phyloP scores from a whole-genome alignment of 2,113 vertebrate genomes.

The Heterotilapia buettikoferi region DNA sequence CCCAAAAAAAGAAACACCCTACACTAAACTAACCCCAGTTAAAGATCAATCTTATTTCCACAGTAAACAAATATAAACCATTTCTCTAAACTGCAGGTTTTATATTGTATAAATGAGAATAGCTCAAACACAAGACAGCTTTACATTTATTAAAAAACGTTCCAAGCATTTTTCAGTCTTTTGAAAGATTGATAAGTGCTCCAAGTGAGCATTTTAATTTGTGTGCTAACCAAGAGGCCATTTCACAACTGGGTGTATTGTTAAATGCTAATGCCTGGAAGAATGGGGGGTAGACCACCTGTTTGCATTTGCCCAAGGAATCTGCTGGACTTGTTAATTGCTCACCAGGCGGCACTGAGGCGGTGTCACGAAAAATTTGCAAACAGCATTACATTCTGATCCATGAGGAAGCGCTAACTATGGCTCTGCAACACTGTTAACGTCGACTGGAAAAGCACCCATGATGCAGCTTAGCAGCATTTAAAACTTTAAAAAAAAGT shows the following conservation, averaged over 20 bases:
- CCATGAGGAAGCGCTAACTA: not conserved
- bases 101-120: not conserved
- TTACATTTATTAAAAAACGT: not conserved
- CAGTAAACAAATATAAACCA: not conserved
- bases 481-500: not conserved
- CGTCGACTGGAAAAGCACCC: not conserved
- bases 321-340: constrained; percentile 82
- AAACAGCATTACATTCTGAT: not conserved
- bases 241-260: constrained; percentile 62
- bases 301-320: constrained; percentile 68
- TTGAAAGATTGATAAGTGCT: constrained; percentile 9
- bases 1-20: fast-evolving
- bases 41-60: not conserved
- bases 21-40: not conserved
- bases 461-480: not conserved
- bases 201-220: constrained; percentile 47
- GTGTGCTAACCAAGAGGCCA: constrained; percentile 32
- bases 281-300: constrained; percentile 53
- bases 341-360: constrained; percentile 63
- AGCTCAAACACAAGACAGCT: fast-evolving
- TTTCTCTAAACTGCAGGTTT: not conserved
- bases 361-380: not conserved
- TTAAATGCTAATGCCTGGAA: constrained; percentile 62
- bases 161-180: not conserved
- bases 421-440: not conserved